Evolutionary conservation across 2,888 invertebrate species (phyloP).

Genomic region (Beris morrisii): DNA sequence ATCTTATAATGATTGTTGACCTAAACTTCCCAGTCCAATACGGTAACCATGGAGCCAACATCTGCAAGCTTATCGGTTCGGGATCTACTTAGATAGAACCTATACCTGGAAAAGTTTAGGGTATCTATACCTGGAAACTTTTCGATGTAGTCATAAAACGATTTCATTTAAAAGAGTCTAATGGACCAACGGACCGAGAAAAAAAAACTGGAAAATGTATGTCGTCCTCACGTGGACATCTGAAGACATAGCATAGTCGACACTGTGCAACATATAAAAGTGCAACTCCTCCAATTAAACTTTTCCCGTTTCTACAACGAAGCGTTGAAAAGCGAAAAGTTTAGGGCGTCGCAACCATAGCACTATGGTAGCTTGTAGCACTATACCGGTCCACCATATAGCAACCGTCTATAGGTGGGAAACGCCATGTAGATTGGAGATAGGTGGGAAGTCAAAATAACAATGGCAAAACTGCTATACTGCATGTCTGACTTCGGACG

Average conservation of each 20-base stretch:
- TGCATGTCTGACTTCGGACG: constrained; percentile 19
- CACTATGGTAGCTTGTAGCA: too few relatives aligned
- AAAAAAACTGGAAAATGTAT: neutral
- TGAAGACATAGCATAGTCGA: constrained; percentile 1
- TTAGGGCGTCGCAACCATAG: too few relatives aligned
- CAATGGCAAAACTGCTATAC: constrained; percentile 8
- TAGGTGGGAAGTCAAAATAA: constrained; percentile 14
- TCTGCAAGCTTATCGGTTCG: too few relatives aligned
- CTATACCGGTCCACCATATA: too few relatives aligned
- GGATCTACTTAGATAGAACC: too few relatives aligned
- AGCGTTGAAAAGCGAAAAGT: too few relatives aligned
- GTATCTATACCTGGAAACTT: too few relatives aligned
- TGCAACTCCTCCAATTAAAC: constrained; percentile 37
- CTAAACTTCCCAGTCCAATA: too few relatives aligned
- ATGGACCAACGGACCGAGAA: constrained; percentile 3
- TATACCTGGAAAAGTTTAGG: too few relatives aligned
- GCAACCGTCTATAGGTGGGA: constrained; percentile 8
- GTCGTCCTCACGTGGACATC: neutral
- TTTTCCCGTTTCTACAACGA: constrained; percentile 29
- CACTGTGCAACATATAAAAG: constrained; percentile 28
- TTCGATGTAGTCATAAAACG: constrained; percentile 20
- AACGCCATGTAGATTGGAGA: neutral
- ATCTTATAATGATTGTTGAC: too few relatives aligned
- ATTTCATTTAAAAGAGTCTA: constrained; percentile 27
- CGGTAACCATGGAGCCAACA: too few relatives aligned